Evolutionary conservation across 2,113 vertebrate genomes (phyloP).

Genomic region (Agapornis roseicollis): DNA sequence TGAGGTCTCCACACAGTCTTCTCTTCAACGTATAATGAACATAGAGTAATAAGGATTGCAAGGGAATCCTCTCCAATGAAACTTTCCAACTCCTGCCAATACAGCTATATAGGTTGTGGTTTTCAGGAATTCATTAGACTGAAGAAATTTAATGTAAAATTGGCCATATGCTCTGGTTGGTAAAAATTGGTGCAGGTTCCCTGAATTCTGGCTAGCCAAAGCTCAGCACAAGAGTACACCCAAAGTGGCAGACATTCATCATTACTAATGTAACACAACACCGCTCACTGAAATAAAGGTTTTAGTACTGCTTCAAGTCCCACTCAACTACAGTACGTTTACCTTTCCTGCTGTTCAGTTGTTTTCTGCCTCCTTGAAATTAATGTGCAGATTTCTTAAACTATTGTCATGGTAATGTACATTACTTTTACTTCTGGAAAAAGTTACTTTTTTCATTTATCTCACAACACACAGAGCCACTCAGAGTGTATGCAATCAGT

Average conservation of each 20-base stretch:
- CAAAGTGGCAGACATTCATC: neutral
- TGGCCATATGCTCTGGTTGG: neutral
- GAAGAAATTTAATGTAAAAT: neutral
- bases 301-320: neutral
- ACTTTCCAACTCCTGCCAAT: neutral
- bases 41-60: neutral
- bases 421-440: neutral
- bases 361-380: constrained; percentile 1
- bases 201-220: neutral
- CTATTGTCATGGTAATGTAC: neutral
- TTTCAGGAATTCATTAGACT: constrained; percentile 1
- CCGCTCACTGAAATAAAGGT: neutral
- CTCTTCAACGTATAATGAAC: neutral
- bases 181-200: neutral
- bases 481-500: neutral
- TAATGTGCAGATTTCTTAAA: neutral
- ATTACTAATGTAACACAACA: neutral
- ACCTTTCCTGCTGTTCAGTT: neutral
- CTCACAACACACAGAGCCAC: neutral
- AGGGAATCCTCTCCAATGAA: neutral
- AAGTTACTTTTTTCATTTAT: constrained; percentile 9
- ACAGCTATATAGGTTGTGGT: neutral
- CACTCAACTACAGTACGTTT: neutral
- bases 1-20: no score
- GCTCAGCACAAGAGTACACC: neutral